phyloP scores from a whole-genome alignment of 1,140 invertebrate genomes.

The Schlechtendalia chinensis region DNA sequence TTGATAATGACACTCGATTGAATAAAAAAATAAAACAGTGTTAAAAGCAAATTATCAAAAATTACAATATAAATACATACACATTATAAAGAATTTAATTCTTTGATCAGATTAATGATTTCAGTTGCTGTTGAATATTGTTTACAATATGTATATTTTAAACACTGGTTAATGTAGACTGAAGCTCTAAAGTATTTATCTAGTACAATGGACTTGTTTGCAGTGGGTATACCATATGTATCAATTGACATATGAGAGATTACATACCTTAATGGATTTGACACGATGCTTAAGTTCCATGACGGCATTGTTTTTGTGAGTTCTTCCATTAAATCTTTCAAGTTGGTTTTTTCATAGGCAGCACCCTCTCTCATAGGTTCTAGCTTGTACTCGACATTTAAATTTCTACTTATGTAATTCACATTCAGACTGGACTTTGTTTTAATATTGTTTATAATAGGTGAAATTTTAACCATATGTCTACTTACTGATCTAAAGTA shows the following conservation, averaged over 20 bases:
- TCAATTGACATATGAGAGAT: conserved; percentile 9
- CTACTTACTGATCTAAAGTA: neutral
- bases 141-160: conserved; percentile 10
- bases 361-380: conserved; percentile 11
- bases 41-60: neutral
- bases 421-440: neutral
- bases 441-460: conserved; percentile 9
- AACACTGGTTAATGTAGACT: conserved; percentile 33
- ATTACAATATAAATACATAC: too few relatives aligned
- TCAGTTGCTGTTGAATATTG: conserved; percentile 18
- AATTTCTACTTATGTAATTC: neutral
- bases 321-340: conserved; percentile 37
- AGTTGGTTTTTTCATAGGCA: conserved; percentile 32
- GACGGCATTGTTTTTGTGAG: conserved; percentile 38
- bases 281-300: conserved; percentile 25
- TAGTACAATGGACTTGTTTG: conserved; percentile 17
- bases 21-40: too few relatives aligned
- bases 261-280: conserved; percentile 12
- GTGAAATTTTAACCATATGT: neutral
- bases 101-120: conserved; percentile 30
- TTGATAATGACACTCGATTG: neutral
- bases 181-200: conserved; percentile 30
- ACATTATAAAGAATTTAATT: neutral
- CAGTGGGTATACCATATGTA: neutral
- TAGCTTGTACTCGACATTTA: conserved; percentile 15